Evolutionary conservation across 2,888 invertebrate genomes (phyloP), one percentile per base, ranked within the genome.

Genomic region (Luffia ferchaultella): DNA sequence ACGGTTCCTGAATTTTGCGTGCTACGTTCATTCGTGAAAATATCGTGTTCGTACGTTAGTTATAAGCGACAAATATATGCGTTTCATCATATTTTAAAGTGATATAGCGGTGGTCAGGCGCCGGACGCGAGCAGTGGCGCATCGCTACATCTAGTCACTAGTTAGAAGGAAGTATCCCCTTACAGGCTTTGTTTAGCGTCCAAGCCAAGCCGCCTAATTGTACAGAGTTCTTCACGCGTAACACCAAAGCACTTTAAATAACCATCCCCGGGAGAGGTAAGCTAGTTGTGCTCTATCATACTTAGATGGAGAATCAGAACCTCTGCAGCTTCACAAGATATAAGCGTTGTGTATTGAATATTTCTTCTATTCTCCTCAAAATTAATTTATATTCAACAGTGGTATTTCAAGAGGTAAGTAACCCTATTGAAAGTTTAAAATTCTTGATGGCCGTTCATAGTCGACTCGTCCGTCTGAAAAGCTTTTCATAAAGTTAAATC

Each of bases 91-190:
- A n/a, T n/a, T n/a, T n/a, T n/a, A n/a, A n/a, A n/a, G n/a, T n/a
- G n/a, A n/a, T n/a, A n/a, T n/a, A n/a, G n/a, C n/a, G n/a, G n/a
- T n/a, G n/a, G n/a, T n/a, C n/a, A n/a, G n/a, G n/a, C 30, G 30
- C 5, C 30, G 30, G 30, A 30, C 30, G 30, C 12, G 12, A 12
- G 5, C 30, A 12, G 30, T 12, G 30, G 30, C 30, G 30, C 30
- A 30, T 30, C 30, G 30, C 30, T 12, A 30, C 30, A 12, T 30
- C 30, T 12, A 30, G 30, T 30, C 12, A 12, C 30, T 30, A 12
- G 30, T 3, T 77, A 70, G 70, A 66, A 76, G 77, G 79, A 78
- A 80, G 76, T 82, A 79, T 82, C 79, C 63, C 63, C 74, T 82
- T 80, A 76, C 82, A 64, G 54, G 66, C 75, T 76, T 80, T 82